These are phyloP conservation scores for Babylonia areolata DNA, from an alignment of 1,140 invertebrate species.

Conservation along the genomic window DNA sequence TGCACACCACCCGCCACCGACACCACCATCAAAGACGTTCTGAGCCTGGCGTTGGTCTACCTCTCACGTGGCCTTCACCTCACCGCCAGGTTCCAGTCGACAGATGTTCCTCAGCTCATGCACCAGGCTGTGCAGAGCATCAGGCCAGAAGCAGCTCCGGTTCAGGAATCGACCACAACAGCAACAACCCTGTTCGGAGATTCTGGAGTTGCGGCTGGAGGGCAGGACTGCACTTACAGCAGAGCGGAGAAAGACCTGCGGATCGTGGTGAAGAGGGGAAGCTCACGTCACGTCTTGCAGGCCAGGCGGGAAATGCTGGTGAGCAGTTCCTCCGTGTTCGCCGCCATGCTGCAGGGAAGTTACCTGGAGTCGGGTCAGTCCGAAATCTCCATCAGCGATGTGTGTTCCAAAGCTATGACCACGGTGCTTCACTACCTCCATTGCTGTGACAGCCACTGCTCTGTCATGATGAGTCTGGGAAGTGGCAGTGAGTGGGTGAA, in stretches of 20 bases:
- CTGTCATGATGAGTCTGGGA: slow-evolving; percentile 26
- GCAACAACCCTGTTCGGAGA: background rate
- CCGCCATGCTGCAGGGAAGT: slow-evolving; percentile 63
- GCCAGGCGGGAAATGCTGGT: slow-evolving; percentile 46
- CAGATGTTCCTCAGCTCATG: background rate
- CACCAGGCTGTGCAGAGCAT: slow-evolving; percentile 2
- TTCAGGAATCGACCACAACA: background rate
- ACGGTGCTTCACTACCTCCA: slow-evolving; percentile 55
- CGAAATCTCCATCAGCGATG: slow-evolving; percentile 49
- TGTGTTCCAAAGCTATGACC: slow-evolving; percentile 46
- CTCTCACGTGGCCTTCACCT: background rate
- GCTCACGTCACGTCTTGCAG: slow-evolving; percentile 36
- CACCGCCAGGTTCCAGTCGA: background rate
- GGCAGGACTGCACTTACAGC: background rate
- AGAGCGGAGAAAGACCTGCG: slow-evolving; percentile 16
- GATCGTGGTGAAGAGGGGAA: slow-evolving; percentile 1
- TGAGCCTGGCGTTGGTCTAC: background rate
- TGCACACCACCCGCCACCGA: background rate
- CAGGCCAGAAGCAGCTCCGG: background rate
- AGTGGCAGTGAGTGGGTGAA: background rate
- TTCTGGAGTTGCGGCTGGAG: background rate
- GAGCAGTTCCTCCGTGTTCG: slow-evolving; percentile 55
- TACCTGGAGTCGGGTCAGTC: slow-evolving; percentile 56
- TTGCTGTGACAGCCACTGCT: slow-evolving; percentile 49
- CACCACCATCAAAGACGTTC: slow-evolving; percentile 9